Conservation (phyloP, 2,113 vertebrate genomes). For the Oryzias curvinotus region DNA sequence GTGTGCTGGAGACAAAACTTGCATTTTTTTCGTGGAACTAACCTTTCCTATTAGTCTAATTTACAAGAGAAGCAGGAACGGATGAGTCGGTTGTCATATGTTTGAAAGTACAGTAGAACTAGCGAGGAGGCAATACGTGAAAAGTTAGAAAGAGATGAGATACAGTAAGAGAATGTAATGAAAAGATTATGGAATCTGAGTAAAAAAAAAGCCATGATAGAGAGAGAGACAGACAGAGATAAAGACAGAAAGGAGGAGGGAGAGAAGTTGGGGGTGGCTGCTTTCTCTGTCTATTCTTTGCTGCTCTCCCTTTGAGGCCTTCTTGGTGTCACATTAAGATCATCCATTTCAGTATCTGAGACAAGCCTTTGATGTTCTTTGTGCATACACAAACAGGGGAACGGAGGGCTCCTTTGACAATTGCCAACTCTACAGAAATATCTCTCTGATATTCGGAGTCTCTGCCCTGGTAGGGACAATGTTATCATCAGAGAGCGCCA, state of each 20-base stretch:
- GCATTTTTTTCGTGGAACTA: conserved; percentile 69
- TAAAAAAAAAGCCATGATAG: conserved; percentile 44
- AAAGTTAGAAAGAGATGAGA: too few relatives aligned
- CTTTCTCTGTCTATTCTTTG: conserved; percentile 51
- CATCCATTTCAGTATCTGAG: conserved; percentile 69
- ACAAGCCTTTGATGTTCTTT: conserved; percentile 73
- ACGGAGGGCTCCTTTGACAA: conserved; percentile 66
- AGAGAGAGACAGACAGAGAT: conserved; percentile 34
- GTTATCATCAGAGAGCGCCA: conserved; percentile 55
- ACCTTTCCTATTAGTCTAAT: conserved; percentile 66
- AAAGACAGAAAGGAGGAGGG: conserved; percentile 10
- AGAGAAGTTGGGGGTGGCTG: conserved; percentile 40
- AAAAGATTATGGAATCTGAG: conserved; percentile 24
- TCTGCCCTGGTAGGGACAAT: conserved; percentile 61
- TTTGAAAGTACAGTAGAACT: neutral
- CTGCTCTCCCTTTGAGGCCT: conserved; percentile 64
- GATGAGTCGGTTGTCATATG: neutral
- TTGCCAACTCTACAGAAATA: conserved; percentile 59
- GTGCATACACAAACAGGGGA: conserved; percentile 73
- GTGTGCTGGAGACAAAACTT: conserved; percentile 59
- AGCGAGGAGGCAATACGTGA: neutral
- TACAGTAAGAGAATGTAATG: conserved; percentile 7
- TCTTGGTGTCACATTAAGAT: conserved; percentile 71
- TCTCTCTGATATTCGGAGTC: conserved; percentile 50
- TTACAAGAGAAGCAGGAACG: conserved; percentile 50